Evolutionary conservation across 2,797 vertebrate species (phyloP), one percentile per base, ranked within the genome.

Genomic region (Lutjanus argentimaculatus): DNA sequence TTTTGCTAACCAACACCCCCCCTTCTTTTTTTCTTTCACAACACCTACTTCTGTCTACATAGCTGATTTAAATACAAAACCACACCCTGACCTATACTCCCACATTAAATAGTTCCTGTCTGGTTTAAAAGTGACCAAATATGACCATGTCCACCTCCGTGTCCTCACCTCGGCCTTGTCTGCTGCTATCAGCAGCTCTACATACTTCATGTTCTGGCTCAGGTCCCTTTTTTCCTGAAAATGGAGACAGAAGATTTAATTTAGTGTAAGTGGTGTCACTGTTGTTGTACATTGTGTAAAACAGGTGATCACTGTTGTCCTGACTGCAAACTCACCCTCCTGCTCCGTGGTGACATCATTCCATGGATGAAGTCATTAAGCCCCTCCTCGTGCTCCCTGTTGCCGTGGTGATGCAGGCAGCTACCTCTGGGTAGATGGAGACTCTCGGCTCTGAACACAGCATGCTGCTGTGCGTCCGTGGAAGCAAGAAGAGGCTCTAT

Each of bases 121-220:
- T 51, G 15, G 1, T 67, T 63, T 9, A 30, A 75, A 70, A 57
- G 1, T 40, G 22, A 49, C 42, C 46, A 85, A 45, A 73, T 51
- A 9, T 48, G 49, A 59, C n/a, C 16, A 36, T 0, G 19, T 14
- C 1, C 0, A 15, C 7, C 25, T 3, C 9, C 4, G 19, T 14
- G 13, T 63, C 56, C 95, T 97, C 94, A 99, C 99, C 98, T 99
- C 97, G 8, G 97, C 95, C 17, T 97, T 95, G 93, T 99, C 99
- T 61, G 98, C 99, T 81, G 98, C 99, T 0, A 99, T 84, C 88
- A 99, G 95, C 79, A 99, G 95, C 83, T 99, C 98, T 75, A 99
- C 99, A 0, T 98, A 99, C 91, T 97, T 98, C 62, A 95, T 97
- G 76, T 93, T 94, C 83, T 95, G 93, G 59, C 94, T 92, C 82